Evolutionary conservation across 1,140 invertebrate genomes (phyloP).

Genomic region (Brachionus sp.): DNA sequence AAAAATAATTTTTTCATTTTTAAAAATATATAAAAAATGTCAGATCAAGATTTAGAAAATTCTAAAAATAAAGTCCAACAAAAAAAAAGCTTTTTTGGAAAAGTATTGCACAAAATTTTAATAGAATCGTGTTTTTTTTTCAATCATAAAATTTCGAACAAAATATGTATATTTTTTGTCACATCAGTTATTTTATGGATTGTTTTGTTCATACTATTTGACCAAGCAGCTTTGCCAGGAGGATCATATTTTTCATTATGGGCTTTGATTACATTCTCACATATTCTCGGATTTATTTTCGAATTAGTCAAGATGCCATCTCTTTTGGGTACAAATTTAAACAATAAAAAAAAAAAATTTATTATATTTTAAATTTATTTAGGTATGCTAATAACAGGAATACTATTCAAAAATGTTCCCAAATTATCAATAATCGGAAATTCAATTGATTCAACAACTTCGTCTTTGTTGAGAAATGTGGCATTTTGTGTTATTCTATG

Average conservation of each 20-base stretch:
- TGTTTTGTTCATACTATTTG: not conserved
- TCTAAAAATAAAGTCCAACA: not conserved
- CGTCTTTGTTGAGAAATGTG: constrained; percentile 67
- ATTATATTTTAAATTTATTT: not conserved
- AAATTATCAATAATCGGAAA: constrained; percentile 55
- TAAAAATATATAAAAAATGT: not conserved
- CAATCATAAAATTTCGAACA: not conserved
- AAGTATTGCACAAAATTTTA: not conserved
- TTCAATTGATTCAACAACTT: constrained; percentile 59
- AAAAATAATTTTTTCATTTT: not conserved
- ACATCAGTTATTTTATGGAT: not conserved
- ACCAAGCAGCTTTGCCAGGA: not conserved
- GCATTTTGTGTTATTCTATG: constrained; percentile 86
- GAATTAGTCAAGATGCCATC: constrained; percentile 21
- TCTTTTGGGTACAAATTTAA: not conserved
- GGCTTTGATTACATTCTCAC: not conserved
- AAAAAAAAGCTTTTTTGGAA: not conserved
- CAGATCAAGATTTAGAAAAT: not conserved
- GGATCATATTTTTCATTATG: constrained; percentile 26
- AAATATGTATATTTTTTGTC: not conserved
- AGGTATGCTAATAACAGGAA: constrained; percentile 60
- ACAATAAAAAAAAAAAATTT: no score
- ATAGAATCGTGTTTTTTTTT: not conserved
- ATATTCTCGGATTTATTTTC: constrained; percentile 15
- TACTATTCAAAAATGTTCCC: constrained; percentile 56